Conservation (phyloP, 2,888 invertebrate genomes). For the Cacoxenus indagator region DNA sequence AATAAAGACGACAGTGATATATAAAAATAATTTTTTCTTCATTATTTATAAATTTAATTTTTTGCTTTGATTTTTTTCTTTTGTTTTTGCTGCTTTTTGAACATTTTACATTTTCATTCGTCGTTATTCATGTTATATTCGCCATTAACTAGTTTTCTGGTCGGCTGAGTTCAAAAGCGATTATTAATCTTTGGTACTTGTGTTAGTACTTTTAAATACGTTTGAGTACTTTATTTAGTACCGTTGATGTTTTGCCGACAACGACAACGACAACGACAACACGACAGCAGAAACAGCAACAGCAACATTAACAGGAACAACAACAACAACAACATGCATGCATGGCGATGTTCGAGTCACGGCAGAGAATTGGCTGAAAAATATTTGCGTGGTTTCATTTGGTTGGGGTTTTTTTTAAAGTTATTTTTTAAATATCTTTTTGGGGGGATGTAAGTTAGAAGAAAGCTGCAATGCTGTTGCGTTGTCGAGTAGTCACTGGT, state of each 20-base stretch:
- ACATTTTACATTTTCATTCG: slow-evolving; percentile 35
- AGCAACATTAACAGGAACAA: background rate
- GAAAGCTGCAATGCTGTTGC: too few species aligned
- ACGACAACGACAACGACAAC: slow-evolving; percentile 5
- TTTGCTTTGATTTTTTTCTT: slow-evolving; percentile 28
- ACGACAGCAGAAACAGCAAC: background rate
- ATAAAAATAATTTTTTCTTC: background rate
- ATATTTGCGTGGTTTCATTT: background rate
- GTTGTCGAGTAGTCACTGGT: too few species aligned
- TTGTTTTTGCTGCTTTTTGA: slow-evolving; percentile 18
- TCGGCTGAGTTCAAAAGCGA: slow-evolving; percentile 68
- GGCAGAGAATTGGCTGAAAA: slow-evolving; percentile 24
- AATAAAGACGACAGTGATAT: too few species aligned
- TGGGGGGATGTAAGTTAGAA: too few species aligned
- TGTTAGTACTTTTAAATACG: slow-evolving; percentile 64
- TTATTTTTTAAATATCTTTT: too few species aligned
- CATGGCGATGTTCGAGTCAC: slow-evolving; percentile 42
- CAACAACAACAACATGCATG: too few species aligned
- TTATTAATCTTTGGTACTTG: slow-evolving; percentile 67
- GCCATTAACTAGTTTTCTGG: slow-evolving; percentile 66
- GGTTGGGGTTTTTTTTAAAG: background rate
- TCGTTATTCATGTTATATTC: slow-evolving; percentile 31
- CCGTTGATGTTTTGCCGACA: slow-evolving; percentile 64
- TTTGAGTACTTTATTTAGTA: slow-evolving; percentile 67
- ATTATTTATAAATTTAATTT: background rate